Conservation (phyloP, 2,888 invertebrate species). For the Tetramorium bicarinatum region DNA sequence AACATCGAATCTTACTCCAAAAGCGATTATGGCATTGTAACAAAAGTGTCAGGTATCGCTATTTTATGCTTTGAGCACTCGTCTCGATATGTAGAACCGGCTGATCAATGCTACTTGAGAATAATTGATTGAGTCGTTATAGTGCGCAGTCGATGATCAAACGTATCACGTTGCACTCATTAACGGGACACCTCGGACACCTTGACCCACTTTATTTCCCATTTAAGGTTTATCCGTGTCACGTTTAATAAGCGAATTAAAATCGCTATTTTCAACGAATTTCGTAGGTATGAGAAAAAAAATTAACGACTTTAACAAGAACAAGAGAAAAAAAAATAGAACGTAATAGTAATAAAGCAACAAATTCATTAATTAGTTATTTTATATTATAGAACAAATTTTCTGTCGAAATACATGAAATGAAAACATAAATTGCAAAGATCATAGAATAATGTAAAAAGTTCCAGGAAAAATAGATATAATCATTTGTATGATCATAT, state of each 20-base stretch:
- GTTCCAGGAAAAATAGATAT: background rate
- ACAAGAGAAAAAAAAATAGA: background rate
- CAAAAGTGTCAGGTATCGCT: constrained; percentile 1
- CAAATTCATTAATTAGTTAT: background rate
- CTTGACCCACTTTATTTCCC: constrained; percentile 6
- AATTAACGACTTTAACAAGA: background rate
- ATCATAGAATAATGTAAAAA: background rate
- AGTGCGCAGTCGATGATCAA: constrained; percentile 67
- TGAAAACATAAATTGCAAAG: background rate
- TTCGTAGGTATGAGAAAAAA: background rate
- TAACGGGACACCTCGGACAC: constrained; percentile 63
- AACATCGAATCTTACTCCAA: background rate
- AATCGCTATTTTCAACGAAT: background rate
- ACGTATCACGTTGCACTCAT: constrained; percentile 68
- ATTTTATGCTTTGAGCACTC: constrained; percentile 44
- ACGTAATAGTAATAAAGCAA: background rate
- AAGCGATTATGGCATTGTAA: background rate
- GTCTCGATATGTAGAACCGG: constrained; percentile 57
- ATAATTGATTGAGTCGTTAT: constrained; percentile 75
- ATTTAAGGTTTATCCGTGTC: constrained; percentile 31
- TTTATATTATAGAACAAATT: background rate
- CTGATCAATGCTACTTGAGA: constrained; percentile 73
- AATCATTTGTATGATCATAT: background rate
- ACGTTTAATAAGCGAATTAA: constrained; percentile 3
- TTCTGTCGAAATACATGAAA: background rate